Percentiles rank a stretch among this genome's conserved stretches.
Conservation (phyloP, 1,140 invertebrate species). For the Tetragonula clypearis region DNA sequence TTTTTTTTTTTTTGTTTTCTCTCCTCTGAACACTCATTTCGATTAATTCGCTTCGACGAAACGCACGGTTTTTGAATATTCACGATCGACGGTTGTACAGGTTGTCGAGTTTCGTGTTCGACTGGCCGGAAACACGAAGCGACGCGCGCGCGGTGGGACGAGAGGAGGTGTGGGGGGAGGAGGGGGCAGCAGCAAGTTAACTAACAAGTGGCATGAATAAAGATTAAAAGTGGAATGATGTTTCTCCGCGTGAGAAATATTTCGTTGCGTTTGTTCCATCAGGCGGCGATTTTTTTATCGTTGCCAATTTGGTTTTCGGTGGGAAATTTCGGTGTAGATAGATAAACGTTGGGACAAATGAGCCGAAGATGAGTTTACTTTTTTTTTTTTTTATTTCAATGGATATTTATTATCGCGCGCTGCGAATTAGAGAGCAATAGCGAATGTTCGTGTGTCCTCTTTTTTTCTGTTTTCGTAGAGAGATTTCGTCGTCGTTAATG, state of each 20-base stretch:
- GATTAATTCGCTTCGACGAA: conserved; percentile 19
- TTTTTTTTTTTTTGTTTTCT: no score
- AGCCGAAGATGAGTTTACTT: not conserved
- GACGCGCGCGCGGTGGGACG: no score
- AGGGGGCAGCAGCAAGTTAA: not conserved
- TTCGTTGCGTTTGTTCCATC: not conserved
- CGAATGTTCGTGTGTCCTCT: no score
- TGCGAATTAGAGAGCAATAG: no score
- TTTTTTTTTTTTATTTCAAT: not conserved
- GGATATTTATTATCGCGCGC: not conserved
- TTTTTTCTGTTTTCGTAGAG: no score
- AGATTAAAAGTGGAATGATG: conserved; percentile 14
- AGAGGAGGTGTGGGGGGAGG: no score
- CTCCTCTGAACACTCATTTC: not conserved
- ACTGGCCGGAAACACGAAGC: not conserved
- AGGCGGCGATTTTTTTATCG: not conserved
- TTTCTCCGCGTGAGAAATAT: not conserved
- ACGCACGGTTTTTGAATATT: conserved; percentile 13
- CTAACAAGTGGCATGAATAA: conserved; percentile 32
- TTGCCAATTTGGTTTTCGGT: not conserved
- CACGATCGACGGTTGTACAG: conserved; percentile 13
- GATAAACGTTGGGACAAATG: not conserved
- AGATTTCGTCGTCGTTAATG: no score
- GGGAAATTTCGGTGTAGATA: not conserved
- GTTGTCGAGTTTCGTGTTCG: conserved; percentile 13